Evolutionary conservation across 2,797 vertebrate species (phyloP), one percentile per base, ranked within the genome.

Genomic region (Forpus xanthops): DNA sequence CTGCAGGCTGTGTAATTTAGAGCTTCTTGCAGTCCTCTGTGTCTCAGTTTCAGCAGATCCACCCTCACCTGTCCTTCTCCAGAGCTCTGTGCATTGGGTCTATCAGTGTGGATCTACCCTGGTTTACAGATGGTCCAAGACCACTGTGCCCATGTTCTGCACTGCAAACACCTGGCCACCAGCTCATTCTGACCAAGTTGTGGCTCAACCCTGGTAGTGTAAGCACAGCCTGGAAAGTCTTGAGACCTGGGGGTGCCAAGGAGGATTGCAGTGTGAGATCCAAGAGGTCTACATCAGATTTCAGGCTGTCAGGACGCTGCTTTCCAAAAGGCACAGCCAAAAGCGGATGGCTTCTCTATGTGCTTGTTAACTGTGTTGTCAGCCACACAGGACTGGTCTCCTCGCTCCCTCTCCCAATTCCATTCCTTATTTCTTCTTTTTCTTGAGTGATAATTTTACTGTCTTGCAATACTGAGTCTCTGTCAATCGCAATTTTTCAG

Each of bases 401-500:
- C 5, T 27, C 12, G n/a, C 14, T 6, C 8, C 7, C 6, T 2
- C n/a, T 19, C 13, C 13, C 12, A 10, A 18, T 15, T 25, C 9
- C 16, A 10, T 30, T 37, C 11, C 8, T 21, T 30, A 20, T 14
- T 30, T 14, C 5, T 52, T 1, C 4, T 7, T 20, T n/a, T 23
- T 35, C 21, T 60, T n/a, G 58, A 61, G 21, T 68, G 37, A 4
- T 72, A 66, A 72, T 91, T 95, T 87, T 87, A 37, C 62, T 66
- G 3, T 72, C 68, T 85, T 92, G 82, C 42, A n/a, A 11, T 55
- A 17, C 75, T 68, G 81, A 71, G 19, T 30, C 78, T n/a, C 67
- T 42, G 55, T 82, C 92, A 72, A 35, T 94, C 93, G 83, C 37
- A 21, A 9, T 90, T 96, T 94, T 92, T 94, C 89, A 89, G 21